Conservation (phyloP, 2,113 vertebrate species). For the Peucedramus taeniatus region DNA sequence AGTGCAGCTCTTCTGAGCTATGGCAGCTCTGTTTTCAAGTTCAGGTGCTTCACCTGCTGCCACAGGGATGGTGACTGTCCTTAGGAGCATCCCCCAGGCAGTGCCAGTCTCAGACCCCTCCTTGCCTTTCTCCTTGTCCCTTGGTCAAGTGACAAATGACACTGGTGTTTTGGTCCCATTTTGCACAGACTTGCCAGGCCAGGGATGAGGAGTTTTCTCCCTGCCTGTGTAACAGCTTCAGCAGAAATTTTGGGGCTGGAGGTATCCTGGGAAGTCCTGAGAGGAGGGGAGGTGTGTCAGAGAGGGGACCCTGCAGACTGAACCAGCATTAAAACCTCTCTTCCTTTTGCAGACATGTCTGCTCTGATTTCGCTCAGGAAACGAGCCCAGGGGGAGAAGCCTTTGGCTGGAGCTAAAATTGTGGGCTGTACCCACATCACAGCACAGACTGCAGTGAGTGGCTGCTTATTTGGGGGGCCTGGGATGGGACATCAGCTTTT, state of each 20-base stretch:
- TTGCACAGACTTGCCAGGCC: not conserved
- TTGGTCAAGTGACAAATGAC: not conserved
- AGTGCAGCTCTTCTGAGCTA: not conserved
- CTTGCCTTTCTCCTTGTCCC: not conserved
- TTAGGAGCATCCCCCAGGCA: not conserved
- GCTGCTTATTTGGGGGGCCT: not conserved
- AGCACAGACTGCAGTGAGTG: slow-evolving; percentile 93
- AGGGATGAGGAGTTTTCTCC: not conserved
- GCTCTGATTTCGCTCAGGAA: slow-evolving; percentile 97
- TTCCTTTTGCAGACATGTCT: slow-evolving; percentile 89
- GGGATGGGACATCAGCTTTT: not conserved
- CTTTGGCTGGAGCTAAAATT: slow-evolving; percentile 94
- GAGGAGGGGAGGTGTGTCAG: not conserved
- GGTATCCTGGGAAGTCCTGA: not conserved
- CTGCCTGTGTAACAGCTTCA: not conserved
- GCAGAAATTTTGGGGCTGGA: not conserved
- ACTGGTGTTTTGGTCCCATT: fast-evolving
- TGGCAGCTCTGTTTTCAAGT: not conserved
- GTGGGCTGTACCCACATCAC: slow-evolving; percentile 98
- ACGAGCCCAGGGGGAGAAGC: slow-evolving; percentile 97
- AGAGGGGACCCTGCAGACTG: not conserved
- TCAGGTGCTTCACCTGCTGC: not conserved
- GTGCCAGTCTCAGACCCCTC: not conserved
- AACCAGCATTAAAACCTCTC: slow-evolving; percentile 36
- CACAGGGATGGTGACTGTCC: not conserved